phyloP scores from a whole-genome alignment of 2,797 vertebrate genomes.

The Hafferia zeledoni region DNA sequence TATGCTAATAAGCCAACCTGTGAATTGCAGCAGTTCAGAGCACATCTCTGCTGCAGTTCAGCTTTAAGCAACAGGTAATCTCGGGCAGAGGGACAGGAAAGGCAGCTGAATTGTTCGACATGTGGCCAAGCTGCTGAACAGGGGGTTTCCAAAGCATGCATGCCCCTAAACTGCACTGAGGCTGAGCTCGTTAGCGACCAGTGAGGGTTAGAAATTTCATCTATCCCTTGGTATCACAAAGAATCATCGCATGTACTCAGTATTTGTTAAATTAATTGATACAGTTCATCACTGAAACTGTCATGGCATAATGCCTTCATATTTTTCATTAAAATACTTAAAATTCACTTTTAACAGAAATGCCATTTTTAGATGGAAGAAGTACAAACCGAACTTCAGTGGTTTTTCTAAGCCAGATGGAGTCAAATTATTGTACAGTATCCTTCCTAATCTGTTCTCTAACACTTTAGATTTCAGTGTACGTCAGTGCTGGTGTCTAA shows the following conservation, averaged over 20 bases:
- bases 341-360: not conserved
- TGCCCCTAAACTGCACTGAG: not conserved
- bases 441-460: not conserved
- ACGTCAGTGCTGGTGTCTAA: not conserved
- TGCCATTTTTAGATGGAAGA: not conserved
- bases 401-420: not conserved
- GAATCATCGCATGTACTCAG: fast-evolving
- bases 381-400: fast-evolving
- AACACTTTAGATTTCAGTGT: not conserved
- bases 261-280: not conserved
- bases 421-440: not conserved
- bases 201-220: fast-evolving
- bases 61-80: not conserved
- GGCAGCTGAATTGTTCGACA: not conserved
- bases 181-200: not conserved
- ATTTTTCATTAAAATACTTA: not conserved
- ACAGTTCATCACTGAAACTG: not conserved
- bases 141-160: not conserved
- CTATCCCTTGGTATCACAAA: not conserved
- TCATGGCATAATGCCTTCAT: fast-evolving
- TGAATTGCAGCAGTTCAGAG: slow-evolving; percentile 6
- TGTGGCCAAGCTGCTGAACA: not conserved
- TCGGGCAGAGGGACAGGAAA: not conserved
- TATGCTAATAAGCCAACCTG: not conserved
- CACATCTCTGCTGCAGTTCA: not conserved